phyloP scores from a whole-genome alignment of 2,113 vertebrate genomes.

The Willisornis vidua region DNA sequence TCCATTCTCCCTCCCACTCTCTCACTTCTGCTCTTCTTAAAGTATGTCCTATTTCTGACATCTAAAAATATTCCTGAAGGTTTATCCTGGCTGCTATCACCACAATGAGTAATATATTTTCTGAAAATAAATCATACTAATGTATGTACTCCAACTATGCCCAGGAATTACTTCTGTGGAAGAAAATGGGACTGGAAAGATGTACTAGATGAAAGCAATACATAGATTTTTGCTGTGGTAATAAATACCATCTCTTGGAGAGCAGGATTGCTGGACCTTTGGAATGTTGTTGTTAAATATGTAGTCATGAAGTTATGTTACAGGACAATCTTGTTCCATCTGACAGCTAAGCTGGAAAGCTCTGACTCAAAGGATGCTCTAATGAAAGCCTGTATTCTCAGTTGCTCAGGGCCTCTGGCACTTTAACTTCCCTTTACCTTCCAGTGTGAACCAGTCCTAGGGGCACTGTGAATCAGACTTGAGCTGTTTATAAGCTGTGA shows the following conservation, averaged over 20 bases:
- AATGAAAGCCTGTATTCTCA: constrained; percentile 22
- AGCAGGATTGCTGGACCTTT: neutral
- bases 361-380: constrained; percentile 5
- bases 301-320: neutral
- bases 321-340: neutral
- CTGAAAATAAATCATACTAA: constrained; percentile 2
- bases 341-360: neutral
- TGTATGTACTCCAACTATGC: neutral
- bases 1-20: neutral
- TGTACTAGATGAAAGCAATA: neutral
- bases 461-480: constrained; percentile 10
- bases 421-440: constrained; percentile 6
- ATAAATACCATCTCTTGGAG: neutral
- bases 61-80: neutral
- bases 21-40: neutral
- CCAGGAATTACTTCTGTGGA: neutral
- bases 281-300: neutral
- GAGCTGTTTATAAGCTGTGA: constrained; percentile 34
- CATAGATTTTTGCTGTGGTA: neutral
- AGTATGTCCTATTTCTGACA: neutral
- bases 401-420: neutral
- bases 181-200: neutral
- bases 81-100: neutral
- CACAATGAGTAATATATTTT: neutral
- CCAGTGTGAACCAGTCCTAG: neutral